These are phyloP conservation scores for Tolmerus cingulatus DNA, from an alignment of 2,888 invertebrate species.

Conservation along the genomic window DNA sequence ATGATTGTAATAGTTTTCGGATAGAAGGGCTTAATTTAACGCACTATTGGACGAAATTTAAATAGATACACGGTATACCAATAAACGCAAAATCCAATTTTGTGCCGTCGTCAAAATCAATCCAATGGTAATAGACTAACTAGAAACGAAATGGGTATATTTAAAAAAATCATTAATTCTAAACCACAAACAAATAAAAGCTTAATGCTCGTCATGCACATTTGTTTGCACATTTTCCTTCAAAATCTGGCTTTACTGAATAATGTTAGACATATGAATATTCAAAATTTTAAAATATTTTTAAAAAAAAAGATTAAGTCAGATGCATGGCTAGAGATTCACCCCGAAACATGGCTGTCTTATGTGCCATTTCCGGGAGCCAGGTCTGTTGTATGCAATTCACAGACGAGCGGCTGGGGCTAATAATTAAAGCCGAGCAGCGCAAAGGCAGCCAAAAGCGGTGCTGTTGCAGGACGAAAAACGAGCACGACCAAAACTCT, in stretches of 20 bases:
- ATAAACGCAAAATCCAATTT: neutral
- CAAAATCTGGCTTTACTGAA: no score
- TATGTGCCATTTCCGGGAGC: neutral
- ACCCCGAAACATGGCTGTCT: neutral
- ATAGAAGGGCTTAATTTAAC: neutral
- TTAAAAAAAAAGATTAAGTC: no score
- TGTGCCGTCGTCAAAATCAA: neutral
- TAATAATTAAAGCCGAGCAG: neutral
- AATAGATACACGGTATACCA: neutral
- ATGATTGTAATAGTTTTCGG: neutral
- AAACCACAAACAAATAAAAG: neutral
- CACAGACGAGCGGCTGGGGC: neutral
- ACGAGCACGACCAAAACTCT: neutral
- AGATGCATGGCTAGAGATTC: neutral
- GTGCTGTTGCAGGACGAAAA: neutral
- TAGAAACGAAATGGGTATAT: neutral
- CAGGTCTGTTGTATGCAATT: neutral
- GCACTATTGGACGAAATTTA: neutral
- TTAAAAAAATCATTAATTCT: neutral
- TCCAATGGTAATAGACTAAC: neutral
- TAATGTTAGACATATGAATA: no score
- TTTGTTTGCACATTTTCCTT: neutral
- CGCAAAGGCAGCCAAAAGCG: neutral
- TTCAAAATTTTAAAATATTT: no score
- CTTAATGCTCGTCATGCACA: neutral